Evolutionary conservation across 2,797 vertebrate genomes (phyloP).

Genomic region (Poeciliopsis presidionis): DNA sequence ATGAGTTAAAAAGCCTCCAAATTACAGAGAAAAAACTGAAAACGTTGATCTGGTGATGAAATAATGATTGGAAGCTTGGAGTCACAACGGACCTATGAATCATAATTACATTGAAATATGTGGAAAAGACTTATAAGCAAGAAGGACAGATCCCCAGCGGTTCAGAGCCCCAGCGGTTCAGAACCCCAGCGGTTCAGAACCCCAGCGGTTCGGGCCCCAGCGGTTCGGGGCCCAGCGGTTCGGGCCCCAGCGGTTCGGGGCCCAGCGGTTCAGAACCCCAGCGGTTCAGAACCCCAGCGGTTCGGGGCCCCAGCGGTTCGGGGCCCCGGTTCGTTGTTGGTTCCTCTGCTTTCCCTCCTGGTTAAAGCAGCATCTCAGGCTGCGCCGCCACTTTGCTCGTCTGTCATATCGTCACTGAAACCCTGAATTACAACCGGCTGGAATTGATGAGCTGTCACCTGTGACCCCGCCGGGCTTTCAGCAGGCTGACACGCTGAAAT

Average conservation of each 20-base stretch:
- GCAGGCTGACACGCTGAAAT: slow-evolving; percentile 32
- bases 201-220: too few species aligned
- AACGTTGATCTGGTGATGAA: not conserved
- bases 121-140: not conserved
- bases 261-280: not conserved
- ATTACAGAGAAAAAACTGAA: not conserved
- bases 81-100: not conserved
- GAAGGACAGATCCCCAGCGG: not conserved
- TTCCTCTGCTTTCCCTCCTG: not conserved
- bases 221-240: too few species aligned
- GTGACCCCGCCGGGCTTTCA: slow-evolving; percentile 23
- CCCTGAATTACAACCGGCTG: slow-evolving; percentile 27
- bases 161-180: too few species aligned
- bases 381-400: slow-evolving; percentile 11
- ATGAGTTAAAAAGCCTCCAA: not conserved
- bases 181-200: too few species aligned
- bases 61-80: not conserved
- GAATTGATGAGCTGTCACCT: slow-evolving; percentile 57
- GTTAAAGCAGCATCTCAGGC: slow-evolving; percentile 9
- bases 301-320: too few species aligned
- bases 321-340: slow-evolving; percentile 2
- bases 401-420: slow-evolving; percentile 52
- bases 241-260: too few species aligned
- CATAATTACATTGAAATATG: not conserved
- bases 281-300: too few species aligned